phyloP scores from a whole-genome alignment of 2,888 invertebrate genomes.

The Athalia cordata region DNA sequence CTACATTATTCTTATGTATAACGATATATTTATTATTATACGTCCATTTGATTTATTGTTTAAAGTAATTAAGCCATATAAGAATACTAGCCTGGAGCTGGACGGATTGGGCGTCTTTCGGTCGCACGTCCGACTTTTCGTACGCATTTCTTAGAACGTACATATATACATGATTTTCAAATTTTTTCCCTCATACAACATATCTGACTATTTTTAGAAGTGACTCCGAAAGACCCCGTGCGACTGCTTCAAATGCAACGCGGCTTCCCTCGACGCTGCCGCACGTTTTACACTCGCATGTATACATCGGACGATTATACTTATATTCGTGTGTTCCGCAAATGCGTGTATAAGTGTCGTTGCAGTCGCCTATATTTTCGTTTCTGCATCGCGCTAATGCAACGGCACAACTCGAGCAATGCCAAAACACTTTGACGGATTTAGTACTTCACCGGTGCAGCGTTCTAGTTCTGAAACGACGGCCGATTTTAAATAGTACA shows the following conservation, averaged over 20 bases:
- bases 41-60: background rate
- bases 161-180: slow-evolving; percentile 11
- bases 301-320: background rate
- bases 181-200: background rate
- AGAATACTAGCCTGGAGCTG: too few species aligned
- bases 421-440: too few species aligned
- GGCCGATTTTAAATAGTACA: too few species aligned
- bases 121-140: background rate
- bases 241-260: slow-evolving; percentile 22
- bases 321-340: background rate
- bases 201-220: slow-evolving; percentile 5
- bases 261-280: background rate
- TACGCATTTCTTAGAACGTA: background rate
- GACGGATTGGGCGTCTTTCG: too few species aligned
- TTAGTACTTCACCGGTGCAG: too few species aligned
- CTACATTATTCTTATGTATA: background rate
- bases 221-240: slow-evolving; percentile 3
- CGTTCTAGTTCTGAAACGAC: too few species aligned
- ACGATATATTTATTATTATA: background rate
- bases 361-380: background rate
- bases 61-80: too few species aligned
- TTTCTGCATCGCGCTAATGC: too few species aligned
- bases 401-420: too few species aligned
- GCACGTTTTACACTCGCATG: background rate
- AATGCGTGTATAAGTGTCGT: background rate